These are phyloP conservation scores for Himalopsyche japonica DNA, from an alignment of 2,888 invertebrate genomes.

Conservation along the genomic window DNA sequence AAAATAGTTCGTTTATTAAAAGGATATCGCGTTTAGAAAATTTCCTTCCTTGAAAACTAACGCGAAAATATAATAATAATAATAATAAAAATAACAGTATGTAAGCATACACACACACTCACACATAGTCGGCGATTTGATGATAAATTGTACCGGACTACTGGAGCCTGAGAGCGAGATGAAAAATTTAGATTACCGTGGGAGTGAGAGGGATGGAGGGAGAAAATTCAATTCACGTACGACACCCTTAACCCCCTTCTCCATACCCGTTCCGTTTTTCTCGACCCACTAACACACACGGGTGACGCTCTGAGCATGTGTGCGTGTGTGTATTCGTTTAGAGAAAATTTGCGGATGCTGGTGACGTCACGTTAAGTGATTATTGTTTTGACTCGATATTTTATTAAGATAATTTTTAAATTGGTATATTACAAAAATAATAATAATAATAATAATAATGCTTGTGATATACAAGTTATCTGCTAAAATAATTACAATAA, in stretches of 20 bases:
- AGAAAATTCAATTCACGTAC: slow-evolving; percentile 41
- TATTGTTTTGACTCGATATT: no score
- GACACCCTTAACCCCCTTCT: slow-evolving; percentile 17
- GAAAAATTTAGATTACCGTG: background rate
- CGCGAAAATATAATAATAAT: slow-evolving; percentile 1
- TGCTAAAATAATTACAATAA: no score
- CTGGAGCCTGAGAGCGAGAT: slow-evolving; percentile 14
- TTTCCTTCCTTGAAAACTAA: slow-evolving; percentile 1
- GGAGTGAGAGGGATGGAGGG: slow-evolving; percentile 13
- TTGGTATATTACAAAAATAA: no score
- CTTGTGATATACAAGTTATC: no score
- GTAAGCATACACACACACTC: background rate
- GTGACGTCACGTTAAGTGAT: slow-evolving; percentile 7
- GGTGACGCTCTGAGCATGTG: slow-evolving; percentile 29
- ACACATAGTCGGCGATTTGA: slow-evolving; percentile 33
- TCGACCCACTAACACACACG: slow-evolving; percentile 15
- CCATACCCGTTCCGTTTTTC: slow-evolving; percentile 3
- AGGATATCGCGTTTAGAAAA: background rate
- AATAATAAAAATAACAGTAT: slow-evolving; percentile 3
- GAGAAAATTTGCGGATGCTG: slow-evolving; percentile 37
- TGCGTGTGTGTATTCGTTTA: slow-evolving; percentile 34
- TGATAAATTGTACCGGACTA: slow-evolving; percentile 40
- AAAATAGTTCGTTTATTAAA: background rate
- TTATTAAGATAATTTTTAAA: no score
- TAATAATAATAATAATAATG: no score